phyloP scores from a whole-genome alignment of 2,113 vertebrate species.

The Chamaea fasciata region DNA sequence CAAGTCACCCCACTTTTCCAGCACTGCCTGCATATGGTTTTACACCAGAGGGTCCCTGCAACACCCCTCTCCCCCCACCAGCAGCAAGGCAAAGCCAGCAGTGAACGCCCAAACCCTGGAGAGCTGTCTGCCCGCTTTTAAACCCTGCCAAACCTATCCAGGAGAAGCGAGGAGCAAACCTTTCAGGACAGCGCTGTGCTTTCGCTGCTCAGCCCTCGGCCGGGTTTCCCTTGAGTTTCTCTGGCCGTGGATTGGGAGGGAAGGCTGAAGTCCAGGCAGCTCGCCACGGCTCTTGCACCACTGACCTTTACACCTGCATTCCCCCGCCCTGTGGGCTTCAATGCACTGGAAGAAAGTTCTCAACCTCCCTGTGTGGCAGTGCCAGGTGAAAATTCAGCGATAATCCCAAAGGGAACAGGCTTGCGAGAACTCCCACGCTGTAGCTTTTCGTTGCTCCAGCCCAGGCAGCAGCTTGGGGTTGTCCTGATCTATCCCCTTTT shows the following conservation, averaged over 20 bases:
- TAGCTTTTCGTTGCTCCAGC: not conserved
- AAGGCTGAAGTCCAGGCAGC: not conserved
- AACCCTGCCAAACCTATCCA: not conserved
- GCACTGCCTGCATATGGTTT: accelerated
- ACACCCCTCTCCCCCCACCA: not conserved
- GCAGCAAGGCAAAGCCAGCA: not conserved
- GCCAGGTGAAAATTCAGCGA: not conserved
- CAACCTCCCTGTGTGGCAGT: accelerated
- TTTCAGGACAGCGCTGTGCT: not conserved
- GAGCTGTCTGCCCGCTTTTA: not conserved
- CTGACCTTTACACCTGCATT: not conserved
- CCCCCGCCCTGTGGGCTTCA: not conserved
- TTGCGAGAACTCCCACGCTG: not conserved
- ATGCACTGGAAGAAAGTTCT: not conserved
- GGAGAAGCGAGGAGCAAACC: not conserved
- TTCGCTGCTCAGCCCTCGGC: not conserved
- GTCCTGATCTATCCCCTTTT: accelerated
- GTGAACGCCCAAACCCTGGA: accelerated
- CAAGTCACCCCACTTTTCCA: not conserved
- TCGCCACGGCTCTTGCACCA: accelerated
- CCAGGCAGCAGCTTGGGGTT: not conserved
- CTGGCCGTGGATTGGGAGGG: not conserved
- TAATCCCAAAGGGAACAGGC: accelerated
- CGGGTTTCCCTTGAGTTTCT: not conserved
- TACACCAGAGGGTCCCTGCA: not conserved